phyloP scores from a whole-genome alignment of 1,140 invertebrate species.

The Formica exsecta region DNA sequence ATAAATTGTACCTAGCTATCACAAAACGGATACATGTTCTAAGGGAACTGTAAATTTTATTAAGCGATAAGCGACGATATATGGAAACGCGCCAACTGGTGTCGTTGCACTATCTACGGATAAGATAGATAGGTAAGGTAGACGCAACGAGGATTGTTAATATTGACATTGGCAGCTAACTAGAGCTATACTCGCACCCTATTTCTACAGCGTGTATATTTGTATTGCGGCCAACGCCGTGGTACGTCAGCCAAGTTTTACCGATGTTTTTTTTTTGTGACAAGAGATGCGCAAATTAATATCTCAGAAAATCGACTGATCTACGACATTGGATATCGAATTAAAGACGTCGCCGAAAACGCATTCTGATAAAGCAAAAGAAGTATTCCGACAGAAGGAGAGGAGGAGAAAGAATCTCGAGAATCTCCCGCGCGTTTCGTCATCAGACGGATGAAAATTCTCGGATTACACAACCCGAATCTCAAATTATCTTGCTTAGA shows the following conservation, averaged over 20 bases:
- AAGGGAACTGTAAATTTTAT: conserved; percentile 5
- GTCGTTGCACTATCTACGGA: conserved; percentile 10
- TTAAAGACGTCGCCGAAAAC: not conserved
- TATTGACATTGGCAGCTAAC: conserved; percentile 59
- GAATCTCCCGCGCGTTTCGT: not conserved
- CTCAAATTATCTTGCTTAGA: too few species aligned
- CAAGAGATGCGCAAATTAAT: conserved; percentile 21
- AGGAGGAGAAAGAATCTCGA: not conserved
- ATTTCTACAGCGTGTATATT: conserved; percentile 15
- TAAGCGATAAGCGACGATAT: conserved; percentile 51
- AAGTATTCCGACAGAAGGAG: not conserved
- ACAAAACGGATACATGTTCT: not conserved
- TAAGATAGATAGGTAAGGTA: conserved; percentile 51
- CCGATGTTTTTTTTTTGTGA: conserved; percentile 32
- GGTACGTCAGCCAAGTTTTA: conserved; percentile 14
- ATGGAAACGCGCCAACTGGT: conserved; percentile 22
- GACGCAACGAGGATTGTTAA: conserved; percentile 65
- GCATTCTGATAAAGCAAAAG: not conserved
- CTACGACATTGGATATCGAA: conserved; percentile 4
- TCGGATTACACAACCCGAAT: too few species aligned
- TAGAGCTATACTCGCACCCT: conserved; percentile 21
- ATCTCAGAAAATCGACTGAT: conserved; percentile 29
- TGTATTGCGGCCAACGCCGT: not conserved
- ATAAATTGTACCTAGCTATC: not conserved
- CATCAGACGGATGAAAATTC: too few species aligned